Base-by-base conservation (phyloP, 2,888 invertebrate species). In the Sympetrum striolatum region DNA sequence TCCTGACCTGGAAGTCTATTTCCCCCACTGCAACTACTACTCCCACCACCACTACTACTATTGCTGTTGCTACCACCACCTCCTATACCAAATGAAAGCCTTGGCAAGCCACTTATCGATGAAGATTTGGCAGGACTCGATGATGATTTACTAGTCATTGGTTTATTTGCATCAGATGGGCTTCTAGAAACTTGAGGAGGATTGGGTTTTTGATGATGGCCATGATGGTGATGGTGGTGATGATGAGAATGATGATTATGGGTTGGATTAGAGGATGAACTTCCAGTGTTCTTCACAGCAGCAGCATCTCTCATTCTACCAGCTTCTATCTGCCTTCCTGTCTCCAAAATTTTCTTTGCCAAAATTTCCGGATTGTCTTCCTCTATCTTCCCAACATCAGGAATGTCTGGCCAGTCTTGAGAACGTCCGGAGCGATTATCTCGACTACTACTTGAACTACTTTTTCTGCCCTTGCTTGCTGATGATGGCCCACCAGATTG, bases 401-500 rank as follows among this genome's bases (percentile, higher is more conserved):
- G 98, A 53, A 98, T 97, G 92, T 98, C 98, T 0, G 98, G 98
- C 98, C 98, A 98, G 93, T 98, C 98, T 93, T 98, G 98, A 0
- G 98, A 97, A 3, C 98, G 95, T 12, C 60, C 86, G 10, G 97
- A 96, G 31, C 98, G 95, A 92, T 96, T 96, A 92, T 97, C 97
- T 31, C 96, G 94, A 39, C 60, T 86, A 37, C 86, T 86, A 8
- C 37, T n/a, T 64, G 86, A 60, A 58, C 86, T 58, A 91, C 95
- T 95, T 92, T 96, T 96, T 48, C 97, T 95, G 39, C 90, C 31
- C 37, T 90, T 79, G 81, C 80, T 82, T 60, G 44, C 81, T 80
- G 91, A 64, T 80, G 90, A 60, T 73, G 73, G 31, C 35, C 86
- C 86, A 22, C 86, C 64, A 25, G 60, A 35, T 3, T 86, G 86